Evolutionary conservation across 2,113 vertebrate species (phyloP), one percentile per base, ranked within the genome.

Genomic region (Nycticebus coucang): DNA sequence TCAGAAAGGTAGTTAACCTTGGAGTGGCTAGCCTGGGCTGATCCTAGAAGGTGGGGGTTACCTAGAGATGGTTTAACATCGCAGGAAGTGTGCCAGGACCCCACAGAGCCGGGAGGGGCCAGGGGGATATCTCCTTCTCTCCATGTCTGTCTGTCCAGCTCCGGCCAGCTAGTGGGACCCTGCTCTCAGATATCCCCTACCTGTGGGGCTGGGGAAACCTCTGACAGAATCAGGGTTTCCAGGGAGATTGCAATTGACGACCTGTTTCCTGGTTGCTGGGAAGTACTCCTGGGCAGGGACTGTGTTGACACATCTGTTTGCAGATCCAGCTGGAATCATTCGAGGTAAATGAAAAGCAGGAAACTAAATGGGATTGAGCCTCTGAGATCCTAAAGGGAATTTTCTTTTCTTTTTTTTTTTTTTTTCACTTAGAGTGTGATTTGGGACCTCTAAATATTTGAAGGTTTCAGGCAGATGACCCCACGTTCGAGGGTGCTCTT

Each of bases 1-100:
- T 82, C 80, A 91, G 96, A 97, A 98, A 98, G 97, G 91, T 59
- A 92, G 95, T 98, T 97, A 95, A 97, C 98, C 93, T 97, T 94
- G 93, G 95, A 84, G n/a, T 82, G 87, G 95, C 95, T 93, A 33
- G 72, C 69, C 89, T 95, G 92, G 86, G 87, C 95, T 94, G 91
- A 92, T 69, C 87, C 91, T 83, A 94, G 91, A 97, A 97, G 88
- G 82, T 92, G 11, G 11, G 2, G 0, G 60, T 26, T 80, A 33
- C 2, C 18, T 30, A 14, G 22, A 41, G n/a, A 80, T 74, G n/a
- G 74, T 74, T 50, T 71, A 55, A 55, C n/a, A 60, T 81, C 53
- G 69, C 82, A 28, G 80, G 83, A 89, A 66, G 59, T 33, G 3
- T 59, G 91, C 91, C 28, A 80, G 93, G 96, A 18, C 55, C 88